Percentiles rank a stretch among this genome's conserved stretches.
Conservation (phyloP, 2,888 invertebrate genomes). For the Ashinkailepas kermadecensis region DNA sequence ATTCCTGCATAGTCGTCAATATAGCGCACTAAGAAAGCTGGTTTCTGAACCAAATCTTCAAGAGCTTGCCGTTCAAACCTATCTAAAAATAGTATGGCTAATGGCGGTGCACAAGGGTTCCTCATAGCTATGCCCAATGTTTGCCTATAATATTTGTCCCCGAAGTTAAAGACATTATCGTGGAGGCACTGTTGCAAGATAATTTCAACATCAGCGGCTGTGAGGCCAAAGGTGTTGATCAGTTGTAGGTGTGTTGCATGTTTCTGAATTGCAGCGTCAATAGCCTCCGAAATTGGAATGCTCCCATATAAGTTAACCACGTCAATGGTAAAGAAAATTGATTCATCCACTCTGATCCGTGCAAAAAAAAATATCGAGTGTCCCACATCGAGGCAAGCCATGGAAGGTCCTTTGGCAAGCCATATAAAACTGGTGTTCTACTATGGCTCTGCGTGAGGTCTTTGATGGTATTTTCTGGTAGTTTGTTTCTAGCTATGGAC, state of each 20-base stretch:
- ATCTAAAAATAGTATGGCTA: not conserved
- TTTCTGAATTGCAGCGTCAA: not conserved
- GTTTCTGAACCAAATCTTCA: too few relatives aligned
- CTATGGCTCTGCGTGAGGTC: not conserved
- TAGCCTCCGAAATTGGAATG: not conserved
- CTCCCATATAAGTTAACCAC: not conserved
- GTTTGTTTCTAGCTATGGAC: too few relatives aligned
- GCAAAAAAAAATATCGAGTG: too few relatives aligned
- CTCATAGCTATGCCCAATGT: not conserved
- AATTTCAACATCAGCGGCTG: not conserved
- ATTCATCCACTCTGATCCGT: not conserved
- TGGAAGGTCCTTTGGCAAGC: too few relatives aligned
- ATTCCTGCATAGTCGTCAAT: not conserved
- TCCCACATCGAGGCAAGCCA: too few relatives aligned
- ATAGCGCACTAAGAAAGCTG: not conserved
- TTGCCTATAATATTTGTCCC: too few relatives aligned
- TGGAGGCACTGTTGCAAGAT: not conserved
- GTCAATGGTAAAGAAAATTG: not conserved
- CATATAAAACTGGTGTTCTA: not conserved
- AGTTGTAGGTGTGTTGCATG: not conserved
- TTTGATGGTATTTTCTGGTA: too few relatives aligned
- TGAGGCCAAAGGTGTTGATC: not conserved
- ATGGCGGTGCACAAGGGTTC: not conserved
- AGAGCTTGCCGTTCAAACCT: too few relatives aligned
- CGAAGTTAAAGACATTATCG: too few relatives aligned